Base-by-base conservation (phyloP, 2,113 vertebrate species). In the Indicator indicator region DNA sequence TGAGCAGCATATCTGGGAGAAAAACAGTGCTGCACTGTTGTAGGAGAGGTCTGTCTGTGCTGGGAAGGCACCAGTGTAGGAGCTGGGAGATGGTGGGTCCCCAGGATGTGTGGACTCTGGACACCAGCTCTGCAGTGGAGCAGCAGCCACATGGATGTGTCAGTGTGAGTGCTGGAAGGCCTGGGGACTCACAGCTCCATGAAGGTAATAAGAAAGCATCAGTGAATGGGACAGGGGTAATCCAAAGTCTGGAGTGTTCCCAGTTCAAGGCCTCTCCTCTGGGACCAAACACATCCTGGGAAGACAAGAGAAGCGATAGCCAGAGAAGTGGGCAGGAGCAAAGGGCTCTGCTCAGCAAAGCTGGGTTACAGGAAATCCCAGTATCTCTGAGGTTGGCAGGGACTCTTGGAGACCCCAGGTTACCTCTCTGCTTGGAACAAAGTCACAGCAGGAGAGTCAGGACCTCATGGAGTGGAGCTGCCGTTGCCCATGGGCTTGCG, bases 151-250 rank as follows among this genome's bases (percentile, higher is more conserved):
- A 19, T 0, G 4, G 68, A 58, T 0, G 2, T 6, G 28, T 71
- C 2, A 2, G 55, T 46, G 65, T 0, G 1, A 32, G 30, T 7
- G 19, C 33, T 44, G 36, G 54, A 81, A 54, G 70, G 12, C n/a
- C 62, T n/a, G 78, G n/a, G 46, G 40, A 48, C 32, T 0, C 0
- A 48, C 38, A 33, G 26, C 36, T 33, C 14, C 36, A 27, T 11
- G 18, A n/a, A 27, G 9, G 46, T 33, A 38, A 60, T 0, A 1
- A 68, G 68, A 73, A 88, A 28, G 30, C 11, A 26, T 5, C 1
- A 2, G 68, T 3, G 17, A 58, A 42, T 0, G 3, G 59, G 42
- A 36, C 0, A 2, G 48, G 14, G 26, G 16, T 1, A 2, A 27
- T 44, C 32, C 17, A 36, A 36, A 1, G 2, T 26, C 62, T 60